Conservation (phyloP, 2,113 vertebrate species). For the Mobula birostris region DNA sequence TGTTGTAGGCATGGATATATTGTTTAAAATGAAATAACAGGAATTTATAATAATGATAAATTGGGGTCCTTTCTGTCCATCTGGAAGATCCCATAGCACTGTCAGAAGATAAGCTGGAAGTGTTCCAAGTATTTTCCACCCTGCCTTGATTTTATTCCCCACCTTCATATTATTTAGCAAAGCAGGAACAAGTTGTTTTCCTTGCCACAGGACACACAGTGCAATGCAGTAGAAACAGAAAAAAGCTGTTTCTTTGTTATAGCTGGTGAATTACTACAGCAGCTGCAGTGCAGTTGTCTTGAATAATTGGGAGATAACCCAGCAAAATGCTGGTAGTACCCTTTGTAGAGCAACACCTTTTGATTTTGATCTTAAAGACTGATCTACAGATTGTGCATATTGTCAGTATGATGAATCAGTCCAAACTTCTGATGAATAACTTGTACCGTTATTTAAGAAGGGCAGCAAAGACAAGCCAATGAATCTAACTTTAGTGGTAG, state of each 20-base stretch:
- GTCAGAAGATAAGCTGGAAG: not conserved
- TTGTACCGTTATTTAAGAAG: no score
- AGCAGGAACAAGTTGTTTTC: not conserved
- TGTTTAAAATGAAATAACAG: not conserved
- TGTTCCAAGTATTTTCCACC: not conserved
- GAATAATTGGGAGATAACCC: not conserved
- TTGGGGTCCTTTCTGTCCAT: not conserved
- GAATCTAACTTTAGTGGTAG: no score
- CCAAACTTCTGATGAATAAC: no score
- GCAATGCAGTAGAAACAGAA: constrained; percentile 7
- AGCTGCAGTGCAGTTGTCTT: not conserved
- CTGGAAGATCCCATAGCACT: not conserved
- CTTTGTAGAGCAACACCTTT: not conserved
- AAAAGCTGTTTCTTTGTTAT: constrained; percentile 28
- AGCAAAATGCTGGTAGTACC: not conserved
- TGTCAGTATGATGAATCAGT: not conserved
- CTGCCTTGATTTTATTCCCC: not conserved
- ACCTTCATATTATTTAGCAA: not conserved
- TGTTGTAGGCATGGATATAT: not conserved
- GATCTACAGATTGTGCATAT: not conserved
- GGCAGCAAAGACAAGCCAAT: no score
- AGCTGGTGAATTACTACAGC: not conserved
- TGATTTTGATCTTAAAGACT: not conserved
- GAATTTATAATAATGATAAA: not conserved
- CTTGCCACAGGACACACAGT: not conserved